Evolutionary conservation across 2,797 vertebrate species (phyloP), one percentile per base, ranked within the genome.

Genomic region (Graptemys geographica): DNA sequence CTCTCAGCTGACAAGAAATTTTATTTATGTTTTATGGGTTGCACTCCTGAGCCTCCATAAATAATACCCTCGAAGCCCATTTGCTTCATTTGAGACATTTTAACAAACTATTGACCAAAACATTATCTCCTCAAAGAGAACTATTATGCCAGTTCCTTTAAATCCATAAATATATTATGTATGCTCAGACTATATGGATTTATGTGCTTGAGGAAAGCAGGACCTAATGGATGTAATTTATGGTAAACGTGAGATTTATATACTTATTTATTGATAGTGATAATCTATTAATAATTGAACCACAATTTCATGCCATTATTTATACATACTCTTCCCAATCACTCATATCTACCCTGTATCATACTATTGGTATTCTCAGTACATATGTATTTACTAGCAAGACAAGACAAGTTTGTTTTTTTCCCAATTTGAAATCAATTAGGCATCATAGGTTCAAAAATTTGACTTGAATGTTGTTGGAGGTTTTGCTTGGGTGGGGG

Each of bases 201-300:
- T 93, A 96, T 65, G 13, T 9, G 7, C 79, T 80, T 81, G 47
- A 88, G 81, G 56, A 94, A 94, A 95, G 82, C 93, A 96, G 87
- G 80, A 84, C 47, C 33, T 95, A 97, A 97, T 97, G 92, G 82
- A 86, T 96, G 53, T 86, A 90, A 96, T 92, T 96, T 96, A 92
- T 33, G 78, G 55, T 83, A 91, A 80, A 85, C 59, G 69, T 91
- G 89, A 96, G 94, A 92, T 97, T 97, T 88, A 95, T 98, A 94
- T 79, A 72, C 55, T 69, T 94, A 84, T 96, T 90, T 97, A 97
- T 95, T 57, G 51, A 93, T 76, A 80, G 59, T 53, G 94, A 90
- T 95, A 95, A 97, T 95, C 89, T 96, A 93, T 96, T 97, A 97
- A 97, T 98, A 98, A 98, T 96, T 97, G 84, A 98, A 96, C 88